Conservation (phyloP, 2,888 invertebrate genomes). For the Andricus quercusramuli region DNA sequence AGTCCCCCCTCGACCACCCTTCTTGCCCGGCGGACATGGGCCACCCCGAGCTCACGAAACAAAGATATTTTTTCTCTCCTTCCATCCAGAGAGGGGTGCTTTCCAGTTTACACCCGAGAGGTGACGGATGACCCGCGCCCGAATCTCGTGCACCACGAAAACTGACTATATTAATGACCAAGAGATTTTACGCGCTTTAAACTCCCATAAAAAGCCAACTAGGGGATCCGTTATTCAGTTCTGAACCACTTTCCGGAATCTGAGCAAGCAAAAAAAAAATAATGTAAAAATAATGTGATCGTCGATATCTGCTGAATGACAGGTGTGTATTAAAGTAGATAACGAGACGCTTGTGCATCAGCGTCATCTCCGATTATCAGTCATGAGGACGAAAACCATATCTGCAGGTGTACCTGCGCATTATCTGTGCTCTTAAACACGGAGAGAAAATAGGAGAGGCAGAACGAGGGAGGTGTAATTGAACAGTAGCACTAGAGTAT, state of each 20-base stretch:
- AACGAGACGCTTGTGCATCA: slow-evolving; percentile 4
- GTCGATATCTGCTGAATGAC: not conserved
- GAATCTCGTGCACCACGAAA: slow-evolving; percentile 56
- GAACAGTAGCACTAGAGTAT: slow-evolving; percentile 29
- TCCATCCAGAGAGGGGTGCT: slow-evolving; percentile 45
- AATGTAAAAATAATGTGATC: no score
- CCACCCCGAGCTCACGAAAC: slow-evolving; percentile 71
- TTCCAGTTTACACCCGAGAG: slow-evolving; percentile 59
- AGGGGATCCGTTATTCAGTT: slow-evolving; percentile 50
- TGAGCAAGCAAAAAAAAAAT: not conserved
- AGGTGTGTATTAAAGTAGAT: slow-evolving; percentile 15
- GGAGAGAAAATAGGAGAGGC: not conserved
- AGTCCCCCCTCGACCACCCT: slow-evolving; percentile 66
- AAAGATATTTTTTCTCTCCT: slow-evolving; percentile 49
- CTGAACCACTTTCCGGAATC: not conserved
- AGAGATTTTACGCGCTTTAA: slow-evolving; percentile 76
- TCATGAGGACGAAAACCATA: slow-evolving; percentile 4
- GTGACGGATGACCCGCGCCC: slow-evolving; percentile 73
- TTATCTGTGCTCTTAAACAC: not conserved
- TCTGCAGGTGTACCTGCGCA: not conserved
- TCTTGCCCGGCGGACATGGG: slow-evolving; percentile 67
- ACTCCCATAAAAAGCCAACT: slow-evolving; percentile 64
- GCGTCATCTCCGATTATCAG: not conserved
- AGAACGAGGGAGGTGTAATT: slow-evolving; percentile 3
- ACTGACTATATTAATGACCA: slow-evolving; percentile 71